These are phyloP conservation scores for Platerodrilus igneus DNA, from an alignment of 2,888 invertebrate species.

Conservation along the genomic window DNA sequence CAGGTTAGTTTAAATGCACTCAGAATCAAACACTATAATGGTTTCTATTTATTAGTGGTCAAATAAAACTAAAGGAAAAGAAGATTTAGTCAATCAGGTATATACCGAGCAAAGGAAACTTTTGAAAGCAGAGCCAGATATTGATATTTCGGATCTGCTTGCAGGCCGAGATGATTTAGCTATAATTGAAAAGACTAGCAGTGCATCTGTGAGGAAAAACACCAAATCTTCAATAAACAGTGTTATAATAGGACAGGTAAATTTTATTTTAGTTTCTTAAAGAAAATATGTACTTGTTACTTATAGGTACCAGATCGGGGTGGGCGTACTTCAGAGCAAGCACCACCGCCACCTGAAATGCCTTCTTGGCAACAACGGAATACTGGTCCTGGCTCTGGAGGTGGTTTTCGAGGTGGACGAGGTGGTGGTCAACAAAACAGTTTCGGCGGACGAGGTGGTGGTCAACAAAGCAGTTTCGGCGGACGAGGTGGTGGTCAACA, in stretches of 20 bases:
- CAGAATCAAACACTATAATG: constrained; percentile 10
- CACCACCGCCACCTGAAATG: constrained; percentile 95
- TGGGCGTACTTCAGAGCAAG: constrained; percentile 85
- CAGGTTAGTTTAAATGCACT: constrained; percentile 54
- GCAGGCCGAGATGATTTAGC: constrained; percentile 81
- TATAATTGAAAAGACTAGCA: constrained; percentile 89
- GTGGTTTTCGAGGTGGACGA: constrained; percentile 46
- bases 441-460: constrained; percentile 22
- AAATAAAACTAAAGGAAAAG: constrained; percentile 68
- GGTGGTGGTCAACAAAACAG: constrained; percentile 33
- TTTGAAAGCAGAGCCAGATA: constrained; percentile 57
- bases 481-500: constrained; percentile 18
- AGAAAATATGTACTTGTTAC: constrained; percentile 3
- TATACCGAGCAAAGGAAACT: constrained; percentile 54
- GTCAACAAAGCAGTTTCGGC: constrained; percentile 7
- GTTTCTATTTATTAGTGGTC: constrained; percentile 64
- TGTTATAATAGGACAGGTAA: constrained; percentile 79
- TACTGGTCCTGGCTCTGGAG: constrained; percentile 49
- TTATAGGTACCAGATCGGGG: constrained; percentile 87
- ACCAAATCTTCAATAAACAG: constrained; percentile 81
- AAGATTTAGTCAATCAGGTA: constrained; percentile 61
- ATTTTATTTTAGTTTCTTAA: constrained; percentile 25
- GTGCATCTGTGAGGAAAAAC: constrained; percentile 76
- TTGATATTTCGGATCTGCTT: constrained; percentile 72
- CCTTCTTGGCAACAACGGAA: constrained; percentile 84